Percentiles rank a stretch among this genome's conserved stretches.
phyloP scores from a whole-genome alignment of 2,113 vertebrate genomes.

The Enhydra lutris region DNA sequence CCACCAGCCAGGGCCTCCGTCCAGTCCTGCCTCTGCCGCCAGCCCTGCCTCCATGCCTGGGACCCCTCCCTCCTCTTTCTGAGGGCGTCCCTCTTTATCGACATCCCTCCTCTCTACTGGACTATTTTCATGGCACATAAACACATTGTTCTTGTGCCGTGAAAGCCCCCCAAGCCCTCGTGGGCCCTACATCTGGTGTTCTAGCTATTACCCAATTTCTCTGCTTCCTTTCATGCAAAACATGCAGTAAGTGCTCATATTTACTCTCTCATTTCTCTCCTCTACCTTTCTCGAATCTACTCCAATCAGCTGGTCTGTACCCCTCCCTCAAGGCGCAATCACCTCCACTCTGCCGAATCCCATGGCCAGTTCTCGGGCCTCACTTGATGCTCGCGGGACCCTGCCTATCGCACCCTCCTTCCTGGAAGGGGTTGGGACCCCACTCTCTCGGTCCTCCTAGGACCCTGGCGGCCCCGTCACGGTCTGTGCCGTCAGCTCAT shows the following conservation, averaged over 20 bases:
- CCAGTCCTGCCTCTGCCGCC: not conserved
- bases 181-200: too few species aligned
- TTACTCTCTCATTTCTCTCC: not conserved
- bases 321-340: not conserved
- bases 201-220: not conserved
- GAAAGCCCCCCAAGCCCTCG: too few species aligned
- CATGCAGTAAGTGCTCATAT: not conserved
- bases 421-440: not conserved
- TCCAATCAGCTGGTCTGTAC: too few species aligned
- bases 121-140: not conserved
- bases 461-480: not conserved
- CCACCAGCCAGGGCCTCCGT: too few species aligned
- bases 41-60: too few species aligned
- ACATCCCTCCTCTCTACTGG: too few species aligned
- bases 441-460: not conserved
- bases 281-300: not conserved
- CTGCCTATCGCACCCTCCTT: not conserved
- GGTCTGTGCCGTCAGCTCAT: not conserved
- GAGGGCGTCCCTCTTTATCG: not conserved
- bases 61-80: not conserved
- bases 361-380: not conserved
- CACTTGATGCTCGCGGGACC: not conserved
- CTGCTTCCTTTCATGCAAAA: not conserved
- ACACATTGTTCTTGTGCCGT: too few species aligned
- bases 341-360: not conserved